Evolutionary conservation across 2,797 vertebrate species (phyloP).

Genomic region (Coccyzus lansbergi): DNA sequence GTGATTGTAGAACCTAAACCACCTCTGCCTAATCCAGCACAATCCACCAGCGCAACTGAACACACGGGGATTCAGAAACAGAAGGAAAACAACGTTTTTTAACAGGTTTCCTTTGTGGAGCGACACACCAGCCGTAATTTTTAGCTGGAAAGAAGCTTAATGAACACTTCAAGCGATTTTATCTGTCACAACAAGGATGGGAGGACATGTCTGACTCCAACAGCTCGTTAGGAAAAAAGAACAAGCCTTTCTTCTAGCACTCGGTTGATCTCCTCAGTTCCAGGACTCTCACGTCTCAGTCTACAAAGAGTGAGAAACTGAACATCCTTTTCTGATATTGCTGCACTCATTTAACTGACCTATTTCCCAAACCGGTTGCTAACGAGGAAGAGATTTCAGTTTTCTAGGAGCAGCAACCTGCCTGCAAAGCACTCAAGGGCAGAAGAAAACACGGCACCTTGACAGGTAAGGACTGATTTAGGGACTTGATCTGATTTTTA

Average conservation of each 20-base stretch:
- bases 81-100: not conserved
- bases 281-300: not conserved
- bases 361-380: too few species aligned
- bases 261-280: not conserved
- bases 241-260: not conserved
- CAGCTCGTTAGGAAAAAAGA: not conserved
- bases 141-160: not conserved
- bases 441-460: too few species aligned
- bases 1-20: not conserved
- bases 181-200: not conserved
- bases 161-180: not conserved
- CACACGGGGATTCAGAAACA: not conserved
- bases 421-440: too few species aligned
- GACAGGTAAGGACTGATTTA: too few species aligned
- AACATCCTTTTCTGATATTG: not conserved
- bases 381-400: too few species aligned
- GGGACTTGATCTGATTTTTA: too few species aligned
- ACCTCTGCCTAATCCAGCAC: not conserved
- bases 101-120: not conserved
- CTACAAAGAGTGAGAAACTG: not conserved
- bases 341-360: too few species aligned
- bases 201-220: not conserved
- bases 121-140: not conserved
- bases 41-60: not conserved
- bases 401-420: too few species aligned